Evolutionary conservation across 2,888 invertebrate species (phyloP).

Genomic region (Eulithis testata): DNA sequence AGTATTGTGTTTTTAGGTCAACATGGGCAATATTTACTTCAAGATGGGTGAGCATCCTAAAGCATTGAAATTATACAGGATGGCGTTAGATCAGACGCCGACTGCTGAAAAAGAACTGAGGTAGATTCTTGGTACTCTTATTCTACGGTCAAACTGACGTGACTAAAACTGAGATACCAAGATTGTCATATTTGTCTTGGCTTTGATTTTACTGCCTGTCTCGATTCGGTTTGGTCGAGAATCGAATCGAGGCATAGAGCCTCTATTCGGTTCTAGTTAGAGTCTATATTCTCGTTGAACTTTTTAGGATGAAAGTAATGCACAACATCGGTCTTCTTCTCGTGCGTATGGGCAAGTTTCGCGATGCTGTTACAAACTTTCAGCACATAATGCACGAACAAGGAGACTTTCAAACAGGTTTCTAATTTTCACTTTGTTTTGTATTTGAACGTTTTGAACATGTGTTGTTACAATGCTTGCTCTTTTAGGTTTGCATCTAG

Average conservation of each 20-base stretch:
- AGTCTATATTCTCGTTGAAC: no score
- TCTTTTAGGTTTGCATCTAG: conserved; percentile 90
- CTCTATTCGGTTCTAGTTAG: no score
- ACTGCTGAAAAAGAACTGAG: conserved; percentile 96
- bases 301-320: conserved; percentile 94
- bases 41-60: conserved; percentile 96
- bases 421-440: neutral
- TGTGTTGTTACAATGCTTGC: neutral
- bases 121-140: conserved; percentile 62
- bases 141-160: neutral
- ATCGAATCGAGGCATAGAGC: no score
- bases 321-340: conserved; percentile 98
- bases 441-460: neutral
- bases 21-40: conserved; percentile 99
- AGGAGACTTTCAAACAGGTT: conserved; percentile 92
- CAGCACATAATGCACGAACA: conserved; percentile 99
- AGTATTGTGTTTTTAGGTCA: conserved; percentile 73
- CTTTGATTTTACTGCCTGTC: no score
- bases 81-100: conserved; percentile 98
- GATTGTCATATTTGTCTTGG: no score
- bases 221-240: no score
- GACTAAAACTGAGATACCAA: neutral
- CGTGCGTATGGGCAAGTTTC: conserved; percentile 97
- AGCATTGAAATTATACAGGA: conserved; percentile 98
- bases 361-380: conserved; percentile 97